Evolutionary conservation across 2,113 vertebrate species (phyloP).

Genomic region (Varanus komodoensis): DNA sequence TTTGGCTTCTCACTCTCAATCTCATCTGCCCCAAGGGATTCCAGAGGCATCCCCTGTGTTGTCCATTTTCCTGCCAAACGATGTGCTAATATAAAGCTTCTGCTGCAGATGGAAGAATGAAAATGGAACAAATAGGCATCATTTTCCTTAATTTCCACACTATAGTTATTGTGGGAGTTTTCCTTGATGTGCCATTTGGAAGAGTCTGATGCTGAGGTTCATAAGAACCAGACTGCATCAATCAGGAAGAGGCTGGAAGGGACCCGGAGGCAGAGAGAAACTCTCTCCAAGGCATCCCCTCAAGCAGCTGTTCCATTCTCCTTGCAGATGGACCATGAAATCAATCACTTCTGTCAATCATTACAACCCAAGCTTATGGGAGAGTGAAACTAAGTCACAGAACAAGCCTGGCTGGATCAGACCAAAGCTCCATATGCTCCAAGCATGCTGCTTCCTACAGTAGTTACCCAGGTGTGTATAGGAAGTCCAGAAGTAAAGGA

Average conservation of each 20-base stretch:
- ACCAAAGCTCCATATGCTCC: neutral
- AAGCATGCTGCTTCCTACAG: neutral
- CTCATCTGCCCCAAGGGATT: neutral
- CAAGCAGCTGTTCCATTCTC: neutral
- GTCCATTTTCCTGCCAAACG: neutral
- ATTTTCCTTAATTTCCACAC: neutral
- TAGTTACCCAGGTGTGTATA: neutral
- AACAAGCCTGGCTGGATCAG: neutral
- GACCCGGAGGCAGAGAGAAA: neutral
- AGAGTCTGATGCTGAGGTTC: neutral
- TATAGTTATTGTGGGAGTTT: neutral
- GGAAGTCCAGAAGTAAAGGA: too few relatives aligned
- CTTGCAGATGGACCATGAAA: conserved; percentile 33
- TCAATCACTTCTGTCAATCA: neutral
- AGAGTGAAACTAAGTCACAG: neutral
- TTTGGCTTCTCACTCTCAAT: neutral
- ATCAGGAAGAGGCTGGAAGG: neutral
- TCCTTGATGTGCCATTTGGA: conserved; percentile 8
- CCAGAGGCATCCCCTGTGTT: neutral
- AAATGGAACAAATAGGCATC: conserved; percentile 12
- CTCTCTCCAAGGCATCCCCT: neutral
- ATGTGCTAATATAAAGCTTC: neutral
- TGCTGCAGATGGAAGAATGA: neutral
- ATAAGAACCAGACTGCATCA: neutral
- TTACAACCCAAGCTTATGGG: accelerated